Evolutionary conservation across 2,113 vertebrate genomes (phyloP), one percentile per base, ranked within the genome.

Genomic region (Phaetusa simplex): DNA sequence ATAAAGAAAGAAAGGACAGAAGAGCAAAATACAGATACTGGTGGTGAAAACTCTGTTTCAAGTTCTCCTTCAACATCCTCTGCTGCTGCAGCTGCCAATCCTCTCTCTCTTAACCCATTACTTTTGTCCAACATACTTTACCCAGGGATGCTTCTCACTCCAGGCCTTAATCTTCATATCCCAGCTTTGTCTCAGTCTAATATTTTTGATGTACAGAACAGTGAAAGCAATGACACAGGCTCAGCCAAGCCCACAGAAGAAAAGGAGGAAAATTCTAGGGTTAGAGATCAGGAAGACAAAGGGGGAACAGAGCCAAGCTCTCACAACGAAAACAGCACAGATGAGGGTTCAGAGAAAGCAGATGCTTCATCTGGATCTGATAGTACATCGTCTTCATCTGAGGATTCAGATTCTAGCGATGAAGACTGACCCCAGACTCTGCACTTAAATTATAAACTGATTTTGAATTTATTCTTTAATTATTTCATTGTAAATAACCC

Each of bases 71-170:
- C 99, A 12, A 98, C 99, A 30, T 98, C 98, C 80, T 98, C 98
- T 66, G 95, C 98, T 55, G 96, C 98, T 93, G 98, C 99, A 94
- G 98, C 98, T 94, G 98, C 98, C 96, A 99, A 98, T 97, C 97
- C 99, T 21, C 97, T 99, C 95, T 98, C 99, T 98, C 98, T 99
- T 97, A 99, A 99, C 98, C 99, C 99, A 88, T 98, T 99, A 92
- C 98, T 99, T 96, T 98, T 99, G 95, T 99, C 99, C 97, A 99
- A 99, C 98, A 99, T 99, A 98, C 98, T 99, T 98, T 99, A 99
- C 97, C 99, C 99, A 99, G 99, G 99, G 99, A 99, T 99, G 99
- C 99, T 99, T 98, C 99, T 99, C 98, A 99, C 99, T 99, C 99
- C 99, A 99, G 99, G 99, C 99, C 99, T 99, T 99, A 99, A 99